Evolutionary conservation across 1,140 invertebrate genomes (phyloP).

Genomic region (Hirudo medicinalis): DNA sequence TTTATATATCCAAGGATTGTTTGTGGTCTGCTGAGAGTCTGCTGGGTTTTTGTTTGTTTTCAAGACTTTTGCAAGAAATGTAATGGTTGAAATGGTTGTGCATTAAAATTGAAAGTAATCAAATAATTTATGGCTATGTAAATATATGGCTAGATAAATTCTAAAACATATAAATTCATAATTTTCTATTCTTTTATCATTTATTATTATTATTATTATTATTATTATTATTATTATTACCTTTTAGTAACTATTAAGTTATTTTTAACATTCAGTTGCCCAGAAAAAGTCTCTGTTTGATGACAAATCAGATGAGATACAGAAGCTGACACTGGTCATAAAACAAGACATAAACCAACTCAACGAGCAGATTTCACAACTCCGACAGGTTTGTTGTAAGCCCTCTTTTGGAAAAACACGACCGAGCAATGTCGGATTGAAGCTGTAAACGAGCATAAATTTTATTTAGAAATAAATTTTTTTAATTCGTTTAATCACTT

Average conservation of each 20-base stretch:
- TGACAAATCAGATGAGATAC: conserved; percentile 79
- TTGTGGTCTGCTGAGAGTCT: no score
- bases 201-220: background rate
- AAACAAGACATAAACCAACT: conserved; percentile 87
- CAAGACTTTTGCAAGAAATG: background rate
- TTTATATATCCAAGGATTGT: no score
- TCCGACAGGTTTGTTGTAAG: conserved; percentile 38
- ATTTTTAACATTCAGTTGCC: conserved; percentile 59
- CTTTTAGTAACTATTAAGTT: background rate
- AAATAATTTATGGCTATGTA: background rate
- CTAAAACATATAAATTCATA: background rate
- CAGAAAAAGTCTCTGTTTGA: conserved; percentile 94
- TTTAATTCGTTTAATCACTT: background rate
- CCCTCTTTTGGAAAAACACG: background rate
- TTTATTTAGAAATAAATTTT: no score
- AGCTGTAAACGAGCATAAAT: no score
- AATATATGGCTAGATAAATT: background rate
- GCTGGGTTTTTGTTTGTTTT: no score
- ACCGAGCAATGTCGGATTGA: no score
- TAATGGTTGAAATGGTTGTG: background rate
- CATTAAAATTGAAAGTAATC: background rate
- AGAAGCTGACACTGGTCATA: conserved; percentile 92
- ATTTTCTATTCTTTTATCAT: background rate
- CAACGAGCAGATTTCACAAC: conserved; percentile 80
- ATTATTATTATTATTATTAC: background rate